phyloP scores from a whole-genome alignment of 2,113 vertebrate genomes.

The Cyanoderma ruficeps region DNA sequence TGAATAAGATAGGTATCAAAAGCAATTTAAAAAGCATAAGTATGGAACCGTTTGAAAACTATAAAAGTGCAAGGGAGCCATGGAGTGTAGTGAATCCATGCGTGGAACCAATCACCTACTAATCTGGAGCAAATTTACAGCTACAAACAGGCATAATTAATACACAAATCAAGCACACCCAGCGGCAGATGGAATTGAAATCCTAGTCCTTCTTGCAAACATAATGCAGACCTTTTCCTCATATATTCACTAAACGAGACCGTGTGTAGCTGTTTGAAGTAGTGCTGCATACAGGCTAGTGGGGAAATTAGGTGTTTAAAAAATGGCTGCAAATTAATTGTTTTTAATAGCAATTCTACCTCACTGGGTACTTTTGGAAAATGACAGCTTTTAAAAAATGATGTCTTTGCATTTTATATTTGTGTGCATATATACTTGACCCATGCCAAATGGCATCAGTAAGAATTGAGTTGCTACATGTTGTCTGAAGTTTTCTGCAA shows the following conservation, averaged over 20 bases:
- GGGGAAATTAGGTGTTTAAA: constrained; percentile 29
- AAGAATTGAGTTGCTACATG: neutral
- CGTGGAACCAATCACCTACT: constrained; percentile 1
- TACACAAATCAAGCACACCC: constrained; percentile 62
- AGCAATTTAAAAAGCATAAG: neutral
- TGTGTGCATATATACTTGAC: neutral
- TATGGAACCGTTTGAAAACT: constrained; percentile 1
- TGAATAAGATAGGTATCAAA: neutral
- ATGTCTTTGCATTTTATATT: neutral
- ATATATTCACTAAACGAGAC: constrained; percentile 50
- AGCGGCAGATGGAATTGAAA: constrained; percentile 40
- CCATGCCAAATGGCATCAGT: neutral
- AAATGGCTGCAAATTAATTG: constrained; percentile 7
- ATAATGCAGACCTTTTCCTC: constrained; percentile 30
- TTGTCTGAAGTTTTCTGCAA: neutral
- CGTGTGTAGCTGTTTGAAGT: constrained; percentile 56
- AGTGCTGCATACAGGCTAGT: neutral
- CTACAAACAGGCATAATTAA: constrained; percentile 63
- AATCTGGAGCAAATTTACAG: constrained; percentile 63
- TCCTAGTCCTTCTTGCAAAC: constrained; percentile 29
- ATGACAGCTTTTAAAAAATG: neutral
- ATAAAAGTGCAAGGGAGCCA: neutral
- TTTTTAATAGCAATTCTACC: neutral
- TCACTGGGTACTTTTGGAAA: neutral
- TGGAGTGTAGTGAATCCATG: neutral